These are phyloP conservation scores for Propithecus coquereli DNA, from an alignment of 2,113 vertebrate genomes.

Conservation along the genomic window DNA sequence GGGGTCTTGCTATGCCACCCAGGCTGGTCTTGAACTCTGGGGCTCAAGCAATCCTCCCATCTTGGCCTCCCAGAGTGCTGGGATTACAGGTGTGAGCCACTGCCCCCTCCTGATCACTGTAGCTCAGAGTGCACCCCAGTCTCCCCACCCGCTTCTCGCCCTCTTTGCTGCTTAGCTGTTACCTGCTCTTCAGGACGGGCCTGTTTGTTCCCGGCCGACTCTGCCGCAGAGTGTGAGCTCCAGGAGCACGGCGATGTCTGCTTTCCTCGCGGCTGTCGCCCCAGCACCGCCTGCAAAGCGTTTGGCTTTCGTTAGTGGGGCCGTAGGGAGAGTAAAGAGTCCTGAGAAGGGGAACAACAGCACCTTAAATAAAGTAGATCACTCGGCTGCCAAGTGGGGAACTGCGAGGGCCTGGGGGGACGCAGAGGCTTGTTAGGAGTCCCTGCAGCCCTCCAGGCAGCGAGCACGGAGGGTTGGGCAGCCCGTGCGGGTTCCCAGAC, in stretches of 20 bases:
- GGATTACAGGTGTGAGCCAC: too few relatives aligned
- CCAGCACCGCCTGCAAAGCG: conserved; percentile 83
- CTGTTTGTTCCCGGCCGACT: conserved; percentile 87
- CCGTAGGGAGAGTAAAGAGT: conserved; percentile 90
- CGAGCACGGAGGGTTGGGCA: too few relatives aligned
- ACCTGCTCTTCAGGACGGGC: conserved; percentile 84
- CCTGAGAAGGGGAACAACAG: conserved; percentile 82
- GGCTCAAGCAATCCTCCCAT: not conserved
- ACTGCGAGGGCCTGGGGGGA: not conserved
- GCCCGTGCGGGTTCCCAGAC: not conserved
- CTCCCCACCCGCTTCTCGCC: not conserved
- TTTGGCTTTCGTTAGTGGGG: conserved; percentile 84
- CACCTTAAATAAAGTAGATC: not conserved
- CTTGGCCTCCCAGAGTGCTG: too few relatives aligned
- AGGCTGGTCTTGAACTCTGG: not conserved
- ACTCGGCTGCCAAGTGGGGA: not conserved
- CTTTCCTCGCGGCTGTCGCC: conserved; percentile 62
- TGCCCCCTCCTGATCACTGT: not conserved
- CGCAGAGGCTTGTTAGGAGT: not conserved
- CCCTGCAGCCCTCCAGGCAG: not conserved
- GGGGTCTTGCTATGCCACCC: not conserved
- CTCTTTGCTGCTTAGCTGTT: conserved; percentile 83
- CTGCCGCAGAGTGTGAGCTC: conserved; percentile 88
- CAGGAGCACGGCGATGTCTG: conserved; percentile 78
- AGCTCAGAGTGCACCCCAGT: not conserved